A percentile compares a stretch with the other conserved stretches of the same genome.
These are phyloP conservation scores for Holcopasites calliopsidis DNA, from an alignment of 1,140 invertebrate genomes.

Conservation along the genomic window DNA sequence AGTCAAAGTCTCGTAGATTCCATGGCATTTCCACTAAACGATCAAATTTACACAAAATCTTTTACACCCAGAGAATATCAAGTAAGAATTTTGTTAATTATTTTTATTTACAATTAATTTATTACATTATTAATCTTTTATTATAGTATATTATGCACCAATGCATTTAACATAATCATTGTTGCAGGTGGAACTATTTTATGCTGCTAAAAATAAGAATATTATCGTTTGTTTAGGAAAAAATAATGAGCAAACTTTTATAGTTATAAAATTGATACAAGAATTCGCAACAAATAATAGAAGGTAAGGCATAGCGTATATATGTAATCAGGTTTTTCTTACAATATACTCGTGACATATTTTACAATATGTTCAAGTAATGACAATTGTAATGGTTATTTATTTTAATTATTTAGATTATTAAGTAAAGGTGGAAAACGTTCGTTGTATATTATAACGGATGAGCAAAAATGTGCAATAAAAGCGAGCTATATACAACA, in stretches of 20 bases:
- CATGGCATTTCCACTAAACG: constrained; percentile 83
- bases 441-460: constrained; percentile 81
- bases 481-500: constrained; percentile 80
- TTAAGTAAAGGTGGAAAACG: constrained; percentile 71
- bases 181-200: constrained; percentile 87
- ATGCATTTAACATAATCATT: background rate
- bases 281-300: constrained; percentile 83
- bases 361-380: constrained; percentile 48
- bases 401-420: constrained; percentile 69
- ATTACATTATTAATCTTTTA: no score
- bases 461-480: constrained; percentile 81
- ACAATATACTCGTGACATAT: background rate
- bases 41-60: constrained; percentile 84
- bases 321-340: background rate
- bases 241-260: constrained; percentile 91
- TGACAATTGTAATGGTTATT: background rate
- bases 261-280: constrained; percentile 93
- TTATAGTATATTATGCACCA: no score
- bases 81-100: constrained; percentile 71
- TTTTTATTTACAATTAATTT: no score
- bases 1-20: constrained; percentile 55
- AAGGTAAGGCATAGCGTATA: constrained; percentile 70
- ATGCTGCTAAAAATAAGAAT: constrained; percentile 88
- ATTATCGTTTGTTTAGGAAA: constrained; percentile 92
- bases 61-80: constrained; percentile 89